Conservation (phyloP, 2,113 vertebrate genomes). For the Beaufortia kweichowensis region DNA sequence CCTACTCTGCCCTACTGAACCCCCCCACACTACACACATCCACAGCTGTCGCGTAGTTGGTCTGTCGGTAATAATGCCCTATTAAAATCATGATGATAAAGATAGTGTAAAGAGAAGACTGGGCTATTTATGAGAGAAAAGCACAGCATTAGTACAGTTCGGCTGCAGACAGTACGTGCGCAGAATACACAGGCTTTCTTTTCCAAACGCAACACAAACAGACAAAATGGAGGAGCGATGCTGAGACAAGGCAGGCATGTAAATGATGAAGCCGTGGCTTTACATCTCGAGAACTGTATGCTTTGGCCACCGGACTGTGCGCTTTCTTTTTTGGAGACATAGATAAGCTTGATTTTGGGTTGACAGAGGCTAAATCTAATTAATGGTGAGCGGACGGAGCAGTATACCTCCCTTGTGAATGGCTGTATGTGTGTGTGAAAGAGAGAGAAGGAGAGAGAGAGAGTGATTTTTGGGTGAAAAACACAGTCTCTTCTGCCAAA, state of each 20-base stretch:
- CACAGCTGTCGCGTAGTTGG: constrained; percentile 28
- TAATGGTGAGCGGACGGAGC: constrained; percentile 46
- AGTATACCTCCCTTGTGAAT: constrained; percentile 27
- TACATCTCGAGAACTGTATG: constrained; percentile 23
- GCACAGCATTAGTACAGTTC: constrained; percentile 26
- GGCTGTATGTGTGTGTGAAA: constrained; percentile 24
- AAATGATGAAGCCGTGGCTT: constrained; percentile 23
- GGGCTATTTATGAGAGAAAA: constrained; percentile 33
- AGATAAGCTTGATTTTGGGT: constrained; percentile 51
- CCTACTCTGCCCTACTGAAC: constrained; percentile 61
- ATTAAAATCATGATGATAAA: constrained; percentile 33
- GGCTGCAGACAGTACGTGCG: not conserved
- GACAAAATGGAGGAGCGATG: constrained; percentile 45
- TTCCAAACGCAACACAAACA: constrained; percentile 37
- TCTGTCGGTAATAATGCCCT: constrained; percentile 39
- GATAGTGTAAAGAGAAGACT: constrained; percentile 24
- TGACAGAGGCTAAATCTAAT: constrained; percentile 54
- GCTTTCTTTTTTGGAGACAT: constrained; percentile 39
- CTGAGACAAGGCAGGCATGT: constrained; percentile 28
- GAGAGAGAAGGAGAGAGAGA: not conserved
- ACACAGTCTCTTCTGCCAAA: constrained; percentile 20
- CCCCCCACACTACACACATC: constrained; percentile 38
- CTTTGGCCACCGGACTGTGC: constrained; percentile 17
- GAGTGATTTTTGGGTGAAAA: constrained; percentile 16
- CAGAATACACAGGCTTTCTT: constrained; percentile 16